Evolutionary conservation across 2,113 vertebrate genomes (phyloP), one percentile per base, ranked within the genome.

Genomic region (Hippopotamus amphibius): DNA sequence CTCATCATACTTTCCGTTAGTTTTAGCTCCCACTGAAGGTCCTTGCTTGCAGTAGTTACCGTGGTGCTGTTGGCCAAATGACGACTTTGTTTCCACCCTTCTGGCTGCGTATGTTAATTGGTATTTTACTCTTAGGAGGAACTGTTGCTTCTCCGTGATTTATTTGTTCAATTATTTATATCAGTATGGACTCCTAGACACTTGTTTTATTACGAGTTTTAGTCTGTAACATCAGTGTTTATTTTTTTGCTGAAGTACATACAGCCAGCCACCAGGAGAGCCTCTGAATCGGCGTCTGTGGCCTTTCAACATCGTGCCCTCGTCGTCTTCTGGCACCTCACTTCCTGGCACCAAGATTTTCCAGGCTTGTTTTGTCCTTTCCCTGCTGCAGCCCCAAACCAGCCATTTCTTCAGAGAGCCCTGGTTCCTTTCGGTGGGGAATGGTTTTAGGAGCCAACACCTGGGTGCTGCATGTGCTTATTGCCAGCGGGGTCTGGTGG

Each of bases 331-430:
- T 71, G 77, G 48, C 21, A 7, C 59, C 30, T 84, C 37, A 46
- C 19, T 61, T 50, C 50, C 53, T 69, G 53, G 76, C 63, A 46
- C n/a, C 11, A 55, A 3, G 55, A 22, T 59, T 63, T 59, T 43
- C 21, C 65, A 37, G 48, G 79, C 30, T 84, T 55, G 5, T 61
- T 79, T 79, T 69, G 41, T 50, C 26, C 71, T 85, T 91, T 79
- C 26, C 48, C 17, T 69, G 43, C 26, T 14, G 1, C 6, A 89
- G 57, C 21, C 30, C 63, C 28, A 26, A 30, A 22, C 26, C 41
- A 79, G n/a, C 63, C 41, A 43, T 80, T 61, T 95, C 61, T 79
- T 79, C 10, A 41, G 72, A 68, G 26, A 95, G 16, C 17, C 46
- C 14, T 88, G 53, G 8, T 71, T 63, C 37, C 12, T 71, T 81